Conservation (phyloP, 2,797 vertebrate genomes). For the Dromococcyx pavoninus region DNA sequence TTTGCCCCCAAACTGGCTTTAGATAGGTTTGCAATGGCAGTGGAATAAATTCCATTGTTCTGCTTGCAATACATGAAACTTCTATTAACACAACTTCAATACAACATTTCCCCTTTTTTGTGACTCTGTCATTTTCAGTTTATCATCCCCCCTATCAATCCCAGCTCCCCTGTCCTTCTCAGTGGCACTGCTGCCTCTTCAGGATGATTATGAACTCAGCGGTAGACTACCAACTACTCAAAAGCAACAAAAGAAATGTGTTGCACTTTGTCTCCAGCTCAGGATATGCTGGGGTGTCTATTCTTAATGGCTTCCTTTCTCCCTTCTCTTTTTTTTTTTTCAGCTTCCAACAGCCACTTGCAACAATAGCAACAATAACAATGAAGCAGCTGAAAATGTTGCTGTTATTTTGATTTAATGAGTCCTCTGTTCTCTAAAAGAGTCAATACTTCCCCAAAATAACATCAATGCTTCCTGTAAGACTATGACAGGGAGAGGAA, state of each 20-base stretch:
- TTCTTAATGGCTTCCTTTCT: constrained; percentile 18
- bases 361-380: constrained; percentile 10
- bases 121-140: constrained; percentile 1
- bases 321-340: neutral
- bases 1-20: neutral
- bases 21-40: neutral
- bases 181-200: neutral
- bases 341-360: neutral
- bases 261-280: neutral
- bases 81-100: neutral
- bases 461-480: neutral
- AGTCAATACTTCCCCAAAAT: constrained; percentile 34
- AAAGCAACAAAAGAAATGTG: constrained; percentile 7
- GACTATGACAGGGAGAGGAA: neutral
- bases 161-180: neutral
- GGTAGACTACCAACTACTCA: constrained; percentile 16
- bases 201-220: constrained; percentile 10
- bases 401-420: constrained; percentile 57
- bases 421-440: constrained; percentile 19
- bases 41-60: neutral
- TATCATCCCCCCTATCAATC: neutral
- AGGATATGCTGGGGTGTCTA: neutral
- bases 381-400: constrained; percentile 35
- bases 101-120: neutral
- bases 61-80: neutral